phyloP scores from a whole-genome alignment of 2,888 invertebrate genomes.

The Nemoura dubitans region DNA sequence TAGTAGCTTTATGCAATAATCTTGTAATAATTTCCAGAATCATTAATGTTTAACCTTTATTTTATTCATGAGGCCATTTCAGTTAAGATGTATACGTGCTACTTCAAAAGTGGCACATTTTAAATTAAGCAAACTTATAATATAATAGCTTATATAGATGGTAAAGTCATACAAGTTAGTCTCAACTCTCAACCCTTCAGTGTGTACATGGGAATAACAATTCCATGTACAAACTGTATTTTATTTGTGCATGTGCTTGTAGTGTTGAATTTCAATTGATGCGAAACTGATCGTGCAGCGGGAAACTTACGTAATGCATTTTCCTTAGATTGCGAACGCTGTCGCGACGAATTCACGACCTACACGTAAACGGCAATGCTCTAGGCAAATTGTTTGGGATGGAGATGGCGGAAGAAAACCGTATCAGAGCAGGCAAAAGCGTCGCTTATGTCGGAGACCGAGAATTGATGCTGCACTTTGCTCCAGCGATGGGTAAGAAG shows the following conservation, averaged over 20 bases:
- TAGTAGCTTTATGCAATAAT: no score
- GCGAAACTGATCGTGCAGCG: neutral
- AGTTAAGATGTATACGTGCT: neutral
- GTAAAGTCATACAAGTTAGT: no score
- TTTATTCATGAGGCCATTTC: neutral
- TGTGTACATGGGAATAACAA: neutral
- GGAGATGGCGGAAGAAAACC: no score
- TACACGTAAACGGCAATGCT: neutral
- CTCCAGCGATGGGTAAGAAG: no score
- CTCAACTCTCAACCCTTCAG: neutral
- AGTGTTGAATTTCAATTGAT: neutral
- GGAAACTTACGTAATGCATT: neutral
- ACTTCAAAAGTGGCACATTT: neutral
- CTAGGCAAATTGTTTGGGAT: neutral
- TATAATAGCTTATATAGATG: neutral
- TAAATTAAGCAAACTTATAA: neutral
- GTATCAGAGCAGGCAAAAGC: no score
- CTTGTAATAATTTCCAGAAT: no score
- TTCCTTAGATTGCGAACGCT: neutral
- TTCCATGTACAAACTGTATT: neutral
- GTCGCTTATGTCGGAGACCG: no score
- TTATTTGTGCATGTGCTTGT: neutral
- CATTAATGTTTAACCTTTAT: neutral
- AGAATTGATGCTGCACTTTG: no score
- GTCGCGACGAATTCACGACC: no score